Evolutionary conservation across 2,888 invertebrate species (phyloP).

Genomic region (Dicranocentrus wangi): DNA sequence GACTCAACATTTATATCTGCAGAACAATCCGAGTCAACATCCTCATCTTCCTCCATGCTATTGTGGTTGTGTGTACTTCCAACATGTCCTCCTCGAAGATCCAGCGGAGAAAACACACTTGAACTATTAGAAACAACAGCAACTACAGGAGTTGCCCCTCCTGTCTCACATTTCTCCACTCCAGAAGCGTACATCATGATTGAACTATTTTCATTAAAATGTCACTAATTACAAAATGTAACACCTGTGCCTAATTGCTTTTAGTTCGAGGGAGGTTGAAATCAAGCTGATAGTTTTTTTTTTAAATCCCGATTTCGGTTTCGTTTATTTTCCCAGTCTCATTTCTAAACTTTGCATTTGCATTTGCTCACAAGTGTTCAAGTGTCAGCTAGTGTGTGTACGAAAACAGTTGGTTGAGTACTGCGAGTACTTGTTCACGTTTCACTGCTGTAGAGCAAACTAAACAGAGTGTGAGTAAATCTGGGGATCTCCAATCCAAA

Average conservation of each 20-base stretch:
- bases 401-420: constrained; percentile 1
- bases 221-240: too few relatives aligned
- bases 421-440: constrained; percentile 11
- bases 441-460: constrained; percentile 24
- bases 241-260: too few relatives aligned
- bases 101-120: constrained; percentile 69
- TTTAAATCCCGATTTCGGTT: too few relatives aligned
- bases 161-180: constrained; percentile 69
- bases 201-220: too few relatives aligned
- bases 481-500: constrained; percentile 23
- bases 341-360: too few relatives aligned
- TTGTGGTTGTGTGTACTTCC: constrained; percentile 33
- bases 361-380: too few relatives aligned
- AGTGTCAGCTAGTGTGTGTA: too few relatives aligned
- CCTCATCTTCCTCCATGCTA: constrained; percentile 45
- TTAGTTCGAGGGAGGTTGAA: too few relatives aligned
- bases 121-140: constrained; percentile 8
- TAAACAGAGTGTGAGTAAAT: constrained; percentile 18
- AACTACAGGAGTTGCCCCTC: constrained; percentile 33
- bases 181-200: constrained; percentile 67
- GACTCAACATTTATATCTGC: constrained; percentile 75
- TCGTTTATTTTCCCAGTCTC: background rate
- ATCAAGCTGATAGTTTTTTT: too few relatives aligned
- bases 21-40: constrained; percentile 72
- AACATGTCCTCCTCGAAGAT: constrained; percentile 58